A percentile compares a stretch with the other conserved stretches of the same genome.
These are phyloP conservation scores for Gymnorhina tibicen DNA, from an alignment of 2,113 vertebrate genomes.

Conservation along the genomic window DNA sequence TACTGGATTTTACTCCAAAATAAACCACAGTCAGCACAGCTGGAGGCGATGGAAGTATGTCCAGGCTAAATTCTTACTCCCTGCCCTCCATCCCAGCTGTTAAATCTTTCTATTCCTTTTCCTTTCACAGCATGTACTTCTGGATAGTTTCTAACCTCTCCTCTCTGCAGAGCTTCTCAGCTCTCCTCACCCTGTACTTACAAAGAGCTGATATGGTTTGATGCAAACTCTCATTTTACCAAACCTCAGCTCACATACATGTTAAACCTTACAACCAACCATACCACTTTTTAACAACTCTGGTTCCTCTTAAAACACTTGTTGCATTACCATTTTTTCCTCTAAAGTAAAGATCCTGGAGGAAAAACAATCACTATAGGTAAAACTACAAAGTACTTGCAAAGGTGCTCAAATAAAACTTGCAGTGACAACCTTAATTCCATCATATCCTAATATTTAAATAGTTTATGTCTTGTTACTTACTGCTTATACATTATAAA, in stretches of 20 bases:
- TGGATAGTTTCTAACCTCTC: not conserved
- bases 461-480: not conserved
- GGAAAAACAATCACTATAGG: not conserved
- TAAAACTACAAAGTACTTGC: not conserved
- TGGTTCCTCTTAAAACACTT: not conserved
- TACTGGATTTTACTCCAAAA: not conserved
- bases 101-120: not conserved
- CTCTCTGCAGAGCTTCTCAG: not conserved
- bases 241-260: not conserved
- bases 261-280: not conserved
- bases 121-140: not conserved
- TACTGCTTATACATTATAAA: not conserved
- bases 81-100: not conserved
- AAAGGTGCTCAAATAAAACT: not conserved
- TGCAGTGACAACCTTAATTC: not conserved
- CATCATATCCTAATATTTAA: not conserved
- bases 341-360: not conserved
- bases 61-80: slow-evolving; percentile 7
- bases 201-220: not conserved
- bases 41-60: not conserved
- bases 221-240: not conserved
- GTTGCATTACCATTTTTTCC: not conserved
- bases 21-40: slow-evolving; percentile 8
- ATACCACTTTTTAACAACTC: not conserved
- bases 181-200: not conserved